These are phyloP conservation scores for Myopa tessellatipennis DNA, from an alignment of 2,888 invertebrate genomes.

Conservation along the genomic window DNA sequence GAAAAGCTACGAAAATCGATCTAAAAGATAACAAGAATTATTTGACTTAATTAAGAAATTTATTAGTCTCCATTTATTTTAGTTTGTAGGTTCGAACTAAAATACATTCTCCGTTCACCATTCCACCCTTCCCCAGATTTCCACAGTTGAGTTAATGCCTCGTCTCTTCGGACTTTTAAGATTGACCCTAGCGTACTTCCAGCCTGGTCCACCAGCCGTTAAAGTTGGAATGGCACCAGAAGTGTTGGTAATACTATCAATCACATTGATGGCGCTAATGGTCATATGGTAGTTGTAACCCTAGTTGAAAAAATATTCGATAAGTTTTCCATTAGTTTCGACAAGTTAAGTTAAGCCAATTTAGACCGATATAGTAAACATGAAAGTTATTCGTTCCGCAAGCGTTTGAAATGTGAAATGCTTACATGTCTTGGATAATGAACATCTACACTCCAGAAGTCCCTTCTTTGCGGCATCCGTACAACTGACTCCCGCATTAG, in stretches of 20 bases:
- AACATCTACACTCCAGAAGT: constrained; percentile 41
- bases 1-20: no score
- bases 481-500: constrained; percentile 44
- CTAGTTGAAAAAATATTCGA: constrained; percentile 20
- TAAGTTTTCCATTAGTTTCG: neutral
- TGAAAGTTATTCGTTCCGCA: neutral
- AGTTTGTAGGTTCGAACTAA: no score
- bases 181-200: constrained; percentile 47
- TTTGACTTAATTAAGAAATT: no score
- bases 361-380: neutral
- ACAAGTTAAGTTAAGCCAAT: no score
- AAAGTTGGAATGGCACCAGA: constrained; percentile 54
- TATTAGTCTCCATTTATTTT: no score
- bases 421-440: constrained; percentile 48
- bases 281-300: constrained; percentile 42
- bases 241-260: constrained; percentile 56
- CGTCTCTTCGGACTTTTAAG: constrained; percentile 48
- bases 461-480: constrained; percentile 38
- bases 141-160: constrained; percentile 56
- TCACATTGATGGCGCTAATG: constrained; percentile 51
- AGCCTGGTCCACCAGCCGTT: constrained; percentile 54
- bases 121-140: constrained; percentile 51
- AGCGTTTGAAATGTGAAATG: neutral
- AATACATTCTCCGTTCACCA: neutral
- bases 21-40: no score